These are phyloP conservation scores for Chrysopilus asiliformis DNA, from an alignment of 2,888 invertebrate species.

Conservation along the genomic window DNA sequence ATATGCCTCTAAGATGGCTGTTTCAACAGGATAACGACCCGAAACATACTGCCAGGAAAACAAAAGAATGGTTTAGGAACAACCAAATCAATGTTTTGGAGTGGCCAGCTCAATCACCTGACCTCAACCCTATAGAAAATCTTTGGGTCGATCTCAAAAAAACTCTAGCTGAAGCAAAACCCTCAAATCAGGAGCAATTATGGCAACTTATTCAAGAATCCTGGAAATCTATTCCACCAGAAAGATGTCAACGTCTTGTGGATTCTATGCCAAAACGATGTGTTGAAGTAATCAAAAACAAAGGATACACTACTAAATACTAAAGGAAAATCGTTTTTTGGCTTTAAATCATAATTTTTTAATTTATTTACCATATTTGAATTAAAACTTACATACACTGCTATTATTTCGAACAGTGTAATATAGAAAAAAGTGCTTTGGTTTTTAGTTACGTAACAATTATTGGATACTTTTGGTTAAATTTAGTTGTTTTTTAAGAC, in stretches of 20 bases:
- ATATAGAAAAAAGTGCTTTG: no score
- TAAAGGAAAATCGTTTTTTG: neutral
- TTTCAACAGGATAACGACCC: conserved; percentile 13
- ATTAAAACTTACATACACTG: no score
- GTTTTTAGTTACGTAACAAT: no score
- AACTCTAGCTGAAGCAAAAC: conserved; percentile 1
- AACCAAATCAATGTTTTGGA: conserved; percentile 6
- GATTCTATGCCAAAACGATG: neutral
- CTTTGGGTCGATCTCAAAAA: conserved; percentile 8
- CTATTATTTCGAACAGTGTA: no score
- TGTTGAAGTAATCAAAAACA: neutral
- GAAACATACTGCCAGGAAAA: conserved; percentile 5
- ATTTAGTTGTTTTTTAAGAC: no score
- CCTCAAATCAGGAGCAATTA: conserved; percentile 1
- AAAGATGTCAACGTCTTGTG: conserved; percentile 1
- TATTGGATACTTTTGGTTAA: no score
- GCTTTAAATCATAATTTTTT: no score
- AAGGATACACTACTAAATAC: neutral
- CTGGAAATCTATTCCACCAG: conserved; percentile 3
- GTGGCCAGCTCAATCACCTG: conserved; percentile 11
- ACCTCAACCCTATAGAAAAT: conserved; percentile 12
- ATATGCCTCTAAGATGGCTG: conserved; percentile 15
- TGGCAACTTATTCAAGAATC: conserved; percentile 1
- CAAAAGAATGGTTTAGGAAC: conserved; percentile 2
- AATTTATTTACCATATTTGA: no score